Conservation (phyloP, 2,888 invertebrate genomes). For the Nipponacmea schrenckii region DNA sequence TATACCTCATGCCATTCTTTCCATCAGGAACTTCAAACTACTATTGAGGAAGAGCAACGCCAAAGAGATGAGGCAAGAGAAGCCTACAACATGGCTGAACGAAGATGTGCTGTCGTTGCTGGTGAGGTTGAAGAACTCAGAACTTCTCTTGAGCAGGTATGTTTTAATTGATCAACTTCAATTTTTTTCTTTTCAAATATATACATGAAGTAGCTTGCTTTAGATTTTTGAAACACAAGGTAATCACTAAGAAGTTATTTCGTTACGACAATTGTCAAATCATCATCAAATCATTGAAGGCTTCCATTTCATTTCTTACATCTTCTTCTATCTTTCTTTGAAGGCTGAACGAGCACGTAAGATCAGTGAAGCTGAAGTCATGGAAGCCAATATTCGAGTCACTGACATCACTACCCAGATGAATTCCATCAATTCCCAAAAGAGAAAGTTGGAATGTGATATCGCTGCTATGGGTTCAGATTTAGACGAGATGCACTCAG, state of each 20-base stretch:
- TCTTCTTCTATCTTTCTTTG: neutral
- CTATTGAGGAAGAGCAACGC: conserved; percentile 97
- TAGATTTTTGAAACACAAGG: too few relatives aligned
- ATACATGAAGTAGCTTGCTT: too few relatives aligned
- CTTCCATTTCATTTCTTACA: too few relatives aligned
- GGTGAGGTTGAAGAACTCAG: conserved; percentile 98
- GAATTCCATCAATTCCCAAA: conserved; percentile 92
- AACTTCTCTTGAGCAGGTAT: conserved; percentile 81
- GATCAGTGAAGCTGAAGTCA: neutral
- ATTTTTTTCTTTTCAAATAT: too few relatives aligned
- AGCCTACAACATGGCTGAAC: conserved; percentile 95
- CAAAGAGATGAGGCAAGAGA: conserved; percentile 97
- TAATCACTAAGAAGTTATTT: too few relatives aligned
- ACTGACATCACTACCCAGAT: conserved; percentile 92
- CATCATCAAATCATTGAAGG: neutral
- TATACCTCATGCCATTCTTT: too few relatives aligned
- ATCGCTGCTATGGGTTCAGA: conserved; percentile 97
- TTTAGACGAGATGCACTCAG: conserved; percentile 96
- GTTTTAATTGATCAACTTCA: neutral
- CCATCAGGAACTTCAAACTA: conserved; percentile 81
- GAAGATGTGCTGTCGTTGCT: conserved; percentile 95
- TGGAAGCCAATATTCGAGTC: neutral
- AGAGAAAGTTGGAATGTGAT: conserved; percentile 95
- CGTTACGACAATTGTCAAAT: too few relatives aligned
- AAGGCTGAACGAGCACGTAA: conserved; percentile 6